A percentile compares a stretch with the other conserved stretches of the same genome.
phyloP scores from a whole-genome alignment of 2,113 vertebrate genomes.

The Malurus elegans region DNA sequence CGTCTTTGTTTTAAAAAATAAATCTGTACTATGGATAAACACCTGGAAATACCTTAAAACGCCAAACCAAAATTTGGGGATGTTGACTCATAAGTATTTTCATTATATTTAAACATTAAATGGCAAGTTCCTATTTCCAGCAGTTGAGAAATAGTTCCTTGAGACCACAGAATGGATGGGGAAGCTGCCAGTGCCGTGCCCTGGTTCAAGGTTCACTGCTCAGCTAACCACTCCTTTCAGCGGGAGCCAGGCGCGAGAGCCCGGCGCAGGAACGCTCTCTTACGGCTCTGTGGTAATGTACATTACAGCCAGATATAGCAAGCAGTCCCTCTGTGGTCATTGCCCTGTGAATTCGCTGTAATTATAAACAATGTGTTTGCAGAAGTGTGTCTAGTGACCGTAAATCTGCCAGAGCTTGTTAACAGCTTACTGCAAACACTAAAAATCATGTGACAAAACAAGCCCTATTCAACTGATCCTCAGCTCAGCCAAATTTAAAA shows the following conservation, averaged over 20 bases:
- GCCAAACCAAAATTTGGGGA: neutral
- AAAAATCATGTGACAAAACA: slow-evolving; percentile 61
- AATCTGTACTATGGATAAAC: neutral
- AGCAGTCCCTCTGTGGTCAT: slow-evolving; percentile 25
- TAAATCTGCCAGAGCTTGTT: slow-evolving; percentile 67
- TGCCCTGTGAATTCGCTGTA: slow-evolving; percentile 46
- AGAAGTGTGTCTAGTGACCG: slow-evolving; percentile 60
- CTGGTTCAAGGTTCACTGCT: neutral
- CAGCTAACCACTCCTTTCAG: neutral
- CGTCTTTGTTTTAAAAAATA: neutral
- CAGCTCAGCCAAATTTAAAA: slow-evolving; percentile 48
- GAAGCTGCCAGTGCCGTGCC: fast-evolving
- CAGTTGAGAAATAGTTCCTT: neutral
- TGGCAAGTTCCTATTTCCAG: neutral
- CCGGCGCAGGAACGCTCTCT: neutral
- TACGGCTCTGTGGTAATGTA: neutral
- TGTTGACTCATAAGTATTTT: neutral
- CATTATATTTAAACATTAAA: neutral
- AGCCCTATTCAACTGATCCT: slow-evolving; percentile 35
- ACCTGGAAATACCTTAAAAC: neutral
- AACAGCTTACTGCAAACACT: slow-evolving; percentile 51
- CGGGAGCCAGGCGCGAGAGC: neutral
- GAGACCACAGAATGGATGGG: neutral
- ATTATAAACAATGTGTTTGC: slow-evolving; percentile 58
- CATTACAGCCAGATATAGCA: neutral